A percentile compares a stretch with the other conserved stretches of the same genome.
Conservation (phyloP, 2,888 invertebrate genomes). For the Drosophila percnosoma region DNA sequence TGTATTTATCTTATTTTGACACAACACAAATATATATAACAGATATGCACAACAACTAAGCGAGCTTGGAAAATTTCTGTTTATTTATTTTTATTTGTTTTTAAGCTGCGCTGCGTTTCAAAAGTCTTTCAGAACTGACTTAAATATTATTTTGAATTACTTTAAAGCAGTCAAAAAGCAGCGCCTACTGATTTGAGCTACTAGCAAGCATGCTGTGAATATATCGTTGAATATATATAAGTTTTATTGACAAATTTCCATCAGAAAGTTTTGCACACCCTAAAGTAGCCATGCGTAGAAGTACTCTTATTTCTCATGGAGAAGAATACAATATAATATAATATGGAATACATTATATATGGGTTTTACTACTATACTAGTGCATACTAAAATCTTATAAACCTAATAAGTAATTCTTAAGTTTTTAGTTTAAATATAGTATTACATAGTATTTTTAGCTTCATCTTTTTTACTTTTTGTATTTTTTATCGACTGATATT, state of each 20-base stretch:
- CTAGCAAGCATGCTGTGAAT: neutral
- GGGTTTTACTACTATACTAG: too few relatives aligned
- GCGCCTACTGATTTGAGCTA: slow-evolving; percentile 29
- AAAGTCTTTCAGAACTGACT: slow-evolving; percentile 11
- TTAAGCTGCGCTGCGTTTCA: slow-evolving; percentile 23
- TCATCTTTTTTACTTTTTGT: too few relatives aligned
- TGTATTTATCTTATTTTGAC: slow-evolving; percentile 2
- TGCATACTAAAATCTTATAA: too few relatives aligned
- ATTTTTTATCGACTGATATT: too few relatives aligned
- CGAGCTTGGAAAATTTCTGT: neutral
- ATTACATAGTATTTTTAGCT: too few relatives aligned
- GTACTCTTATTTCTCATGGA: neutral
- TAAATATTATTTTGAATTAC: neutral
- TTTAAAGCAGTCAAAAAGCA: neutral
- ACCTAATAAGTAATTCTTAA: too few relatives aligned
- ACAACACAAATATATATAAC: slow-evolving; percentile 5
- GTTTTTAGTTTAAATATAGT: too few relatives aligned
- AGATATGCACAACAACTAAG: neutral
- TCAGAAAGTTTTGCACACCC: too few relatives aligned
- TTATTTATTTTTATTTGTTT: slow-evolving; percentile 3
- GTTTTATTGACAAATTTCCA: too few relatives aligned
- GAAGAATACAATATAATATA: neutral
- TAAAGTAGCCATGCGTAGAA: neutral
- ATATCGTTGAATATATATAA: neutral
- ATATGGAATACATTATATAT: too few relatives aligned